Base-by-base conservation (phyloP, 2,113 vertebrate species). In the Limnothrissa miodon region DNA sequence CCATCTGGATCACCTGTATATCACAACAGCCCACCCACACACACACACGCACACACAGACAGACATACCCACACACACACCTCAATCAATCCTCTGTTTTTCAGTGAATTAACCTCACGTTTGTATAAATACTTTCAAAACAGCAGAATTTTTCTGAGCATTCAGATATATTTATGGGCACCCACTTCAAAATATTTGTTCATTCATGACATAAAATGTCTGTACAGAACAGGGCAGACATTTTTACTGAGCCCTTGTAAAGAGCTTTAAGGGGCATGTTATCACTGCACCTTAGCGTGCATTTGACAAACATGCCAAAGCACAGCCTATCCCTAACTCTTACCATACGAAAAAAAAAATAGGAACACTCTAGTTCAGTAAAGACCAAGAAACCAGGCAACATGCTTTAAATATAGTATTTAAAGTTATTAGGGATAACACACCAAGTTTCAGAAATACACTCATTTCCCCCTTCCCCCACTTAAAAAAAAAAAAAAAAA, bases 1-100 rank as follows among this genome's bases (percentile, higher is more conserved):
- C 97, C 96, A 56, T 92, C 90, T 25, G 97, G 95, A 92, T 99
- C 98, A 81, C 98, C 98, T 99, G 85, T 56, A 45, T 11, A 70
- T 36, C 36, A 33, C 62, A 70, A 70, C 29, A 70, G n/a, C n/a
- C n/a, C n/a, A n/a, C n/a, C n/a, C 13, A 70, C 33, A 36, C 0
- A 33, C 33, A 66, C 9, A n/a, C n/a, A n/a, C n/a, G n/a, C n/a
- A n/a, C n/a, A n/a, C n/a, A 70, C 29, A 70, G 3, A 70, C 33
- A 36, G 0, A 33, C 33, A 66, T n/a, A n/a, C n/a, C n/a, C n/a
- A 66, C 25, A 66, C n/a, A 25, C 1, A 36, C 1, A 70, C 0
- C 36, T 62, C 10, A 1, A 62, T 25, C n/a, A 11, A 29, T 15
- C 13, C 62, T 5, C 33, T 53, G 19, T 53, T 5, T 53, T 21